Evolutionary conservation across 2,797 vertebrate genomes (phyloP).

Genomic region (Sciurus carolinensis): DNA sequence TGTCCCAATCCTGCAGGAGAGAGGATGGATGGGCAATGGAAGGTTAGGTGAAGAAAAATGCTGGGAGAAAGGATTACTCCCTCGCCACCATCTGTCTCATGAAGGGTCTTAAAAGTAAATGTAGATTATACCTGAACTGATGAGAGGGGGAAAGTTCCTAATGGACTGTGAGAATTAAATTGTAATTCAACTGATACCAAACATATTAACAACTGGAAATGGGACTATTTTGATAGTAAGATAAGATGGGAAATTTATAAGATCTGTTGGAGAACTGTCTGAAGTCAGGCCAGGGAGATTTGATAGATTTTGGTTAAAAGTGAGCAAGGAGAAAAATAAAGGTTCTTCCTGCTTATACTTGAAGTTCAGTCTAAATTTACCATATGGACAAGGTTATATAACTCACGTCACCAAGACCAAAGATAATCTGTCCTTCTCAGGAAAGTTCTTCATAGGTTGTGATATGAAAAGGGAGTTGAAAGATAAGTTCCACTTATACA

Average conservation of each 20-base stretch:
- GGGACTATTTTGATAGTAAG: slow-evolving; percentile 33
- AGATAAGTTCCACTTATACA: slow-evolving; percentile 37
- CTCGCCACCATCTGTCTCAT: neutral
- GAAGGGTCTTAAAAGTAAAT: neutral
- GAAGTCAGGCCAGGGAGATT: neutral
- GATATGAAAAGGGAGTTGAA: slow-evolving; percentile 51
- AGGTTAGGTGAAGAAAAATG: neutral
- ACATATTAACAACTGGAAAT: slow-evolving; percentile 44
- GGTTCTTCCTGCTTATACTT: neutral
- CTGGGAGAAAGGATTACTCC: neutral
- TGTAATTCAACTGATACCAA: slow-evolving; percentile 52
- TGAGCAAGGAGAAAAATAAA: neutral
- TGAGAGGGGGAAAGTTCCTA: neutral
- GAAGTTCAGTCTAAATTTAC: neutral
- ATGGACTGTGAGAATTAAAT: neutral
- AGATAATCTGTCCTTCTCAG: neutral
- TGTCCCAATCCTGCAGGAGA: neutral
- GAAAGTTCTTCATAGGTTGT: slow-evolving; percentile 15
- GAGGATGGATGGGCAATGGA: neutral
- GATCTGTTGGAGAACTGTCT: neutral
- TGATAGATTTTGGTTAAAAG: neutral
- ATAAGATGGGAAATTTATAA: neutral
- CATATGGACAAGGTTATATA: neutral
- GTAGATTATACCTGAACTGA: slow-evolving; percentile 15
- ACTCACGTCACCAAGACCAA: neutral